Conservation (phyloP, 2,797 vertebrate genomes). For the Anniella stebbinsi region DNA sequence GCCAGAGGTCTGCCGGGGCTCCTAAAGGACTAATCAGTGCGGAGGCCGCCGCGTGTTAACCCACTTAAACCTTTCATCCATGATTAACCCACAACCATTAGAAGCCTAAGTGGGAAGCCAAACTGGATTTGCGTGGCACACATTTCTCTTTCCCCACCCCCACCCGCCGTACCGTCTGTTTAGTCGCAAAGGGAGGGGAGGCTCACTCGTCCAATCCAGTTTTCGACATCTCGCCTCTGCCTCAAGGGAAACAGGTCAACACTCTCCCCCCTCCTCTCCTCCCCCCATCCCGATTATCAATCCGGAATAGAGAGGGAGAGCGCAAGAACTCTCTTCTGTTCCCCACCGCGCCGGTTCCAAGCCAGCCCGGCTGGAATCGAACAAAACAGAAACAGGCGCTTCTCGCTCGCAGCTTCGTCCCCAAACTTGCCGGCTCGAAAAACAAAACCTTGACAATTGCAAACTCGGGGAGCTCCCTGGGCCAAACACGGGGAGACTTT, state of each 20-base stretch:
- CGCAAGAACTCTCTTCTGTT: background rate
- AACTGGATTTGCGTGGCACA: conserved; percentile 46
- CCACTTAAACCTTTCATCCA: conserved; percentile 59
- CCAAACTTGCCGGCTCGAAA: background rate
- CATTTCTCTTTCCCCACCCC: background rate
- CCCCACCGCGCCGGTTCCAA: background rate
- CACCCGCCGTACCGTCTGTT: conserved; percentile 22
- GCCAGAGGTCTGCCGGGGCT: background rate
- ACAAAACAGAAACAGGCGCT: no score
- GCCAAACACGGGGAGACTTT: background rate
- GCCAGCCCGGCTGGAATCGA: background rate
- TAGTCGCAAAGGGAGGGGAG: conserved; percentile 7
- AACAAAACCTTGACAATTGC: background rate
- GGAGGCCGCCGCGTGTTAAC: conserved; percentile 8
- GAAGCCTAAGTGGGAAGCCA: conserved; percentile 37
- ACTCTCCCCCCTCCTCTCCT: background rate
- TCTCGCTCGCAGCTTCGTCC: background rate
- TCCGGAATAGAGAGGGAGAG: background rate
- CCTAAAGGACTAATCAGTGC: conserved; percentile 55
- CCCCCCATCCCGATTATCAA: background rate
- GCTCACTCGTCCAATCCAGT: background rate
- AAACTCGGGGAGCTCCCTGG: background rate
- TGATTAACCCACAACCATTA: conserved; percentile 63
- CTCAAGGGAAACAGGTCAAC: background rate
- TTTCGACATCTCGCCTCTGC: background rate